phyloP scores from a whole-genome alignment of 2,797 vertebrate genomes.

The Anomalospiza imberbis region DNA sequence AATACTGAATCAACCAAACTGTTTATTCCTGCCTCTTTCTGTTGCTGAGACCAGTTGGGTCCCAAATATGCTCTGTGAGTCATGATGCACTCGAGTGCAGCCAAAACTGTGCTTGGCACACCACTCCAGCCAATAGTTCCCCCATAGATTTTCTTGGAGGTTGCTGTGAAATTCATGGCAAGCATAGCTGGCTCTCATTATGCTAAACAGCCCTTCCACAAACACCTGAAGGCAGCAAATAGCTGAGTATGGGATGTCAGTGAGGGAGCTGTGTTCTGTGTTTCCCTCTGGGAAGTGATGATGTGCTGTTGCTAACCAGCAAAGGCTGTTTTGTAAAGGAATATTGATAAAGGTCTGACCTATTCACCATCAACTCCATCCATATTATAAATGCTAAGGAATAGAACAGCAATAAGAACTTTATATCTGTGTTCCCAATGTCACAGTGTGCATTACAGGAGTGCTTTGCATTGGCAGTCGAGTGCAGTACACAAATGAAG shows the following conservation, averaged over 20 bases:
- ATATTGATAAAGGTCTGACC: neutral
- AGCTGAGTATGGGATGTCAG: neutral
- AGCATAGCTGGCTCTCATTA: neutral
- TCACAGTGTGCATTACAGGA: neutral
- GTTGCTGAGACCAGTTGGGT: neutral
- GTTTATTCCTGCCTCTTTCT: neutral
- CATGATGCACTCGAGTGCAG: neutral
- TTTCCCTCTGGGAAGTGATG: neutral
- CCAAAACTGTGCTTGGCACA: neutral
- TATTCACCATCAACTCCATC: neutral
- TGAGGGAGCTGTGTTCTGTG: neutral
- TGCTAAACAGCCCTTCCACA: neutral
- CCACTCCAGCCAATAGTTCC: neutral
- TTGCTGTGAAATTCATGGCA: slow-evolving; percentile 15
- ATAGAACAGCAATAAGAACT: neutral
- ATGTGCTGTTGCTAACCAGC: neutral
- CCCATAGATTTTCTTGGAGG: neutral
- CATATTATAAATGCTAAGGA: neutral
- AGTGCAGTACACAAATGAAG: neutral
- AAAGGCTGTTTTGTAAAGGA: neutral
- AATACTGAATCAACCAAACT: neutral
- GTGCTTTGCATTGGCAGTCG: neutral
- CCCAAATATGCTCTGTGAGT: neutral
- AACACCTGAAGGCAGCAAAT: slow-evolving; percentile 33
- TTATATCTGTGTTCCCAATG: neutral